These are phyloP conservation scores for Amblyteles armatorius DNA, from an alignment of 2,888 invertebrate genomes.

Conservation along the genomic window DNA sequence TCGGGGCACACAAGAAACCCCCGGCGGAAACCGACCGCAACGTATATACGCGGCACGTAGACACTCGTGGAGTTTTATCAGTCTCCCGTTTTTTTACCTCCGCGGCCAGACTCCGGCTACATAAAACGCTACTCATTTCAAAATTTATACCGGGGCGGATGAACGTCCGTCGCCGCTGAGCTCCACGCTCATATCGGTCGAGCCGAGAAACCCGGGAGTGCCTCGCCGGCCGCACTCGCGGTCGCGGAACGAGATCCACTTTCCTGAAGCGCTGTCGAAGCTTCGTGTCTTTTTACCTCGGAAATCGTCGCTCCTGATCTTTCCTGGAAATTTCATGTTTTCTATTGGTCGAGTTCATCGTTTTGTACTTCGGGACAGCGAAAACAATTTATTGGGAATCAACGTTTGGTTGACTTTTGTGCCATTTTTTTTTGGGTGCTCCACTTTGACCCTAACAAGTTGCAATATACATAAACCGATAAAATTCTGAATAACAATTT, in stretches of 20 bases:
- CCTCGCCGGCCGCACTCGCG: not conserved
- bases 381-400: too few relatives aligned
- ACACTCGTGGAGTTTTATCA: slow-evolving; percentile 44
- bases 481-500: too few relatives aligned
- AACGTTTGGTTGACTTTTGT: too few relatives aligned
- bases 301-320: not conserved
- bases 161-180: not conserved
- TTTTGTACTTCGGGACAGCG: too few relatives aligned
- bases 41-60: slow-evolving; percentile 17
- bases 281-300: not conserved
- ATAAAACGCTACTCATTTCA: slow-evolving; percentile 1
- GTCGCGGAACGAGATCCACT: not conserved
- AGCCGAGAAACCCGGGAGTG: not conserved
- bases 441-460: too few relatives aligned
- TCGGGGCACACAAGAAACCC: slow-evolving; percentile 30
- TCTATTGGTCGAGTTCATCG: too few relatives aligned
- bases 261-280: not conserved
- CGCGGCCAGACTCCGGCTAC: not conserved
- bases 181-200: not conserved
- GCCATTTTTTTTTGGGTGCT: too few relatives aligned
- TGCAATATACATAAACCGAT: too few relatives aligned
- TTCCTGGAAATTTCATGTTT: not conserved
- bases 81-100: slow-evolving; percentile 15
- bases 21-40: slow-evolving; percentile 43
- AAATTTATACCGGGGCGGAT: slow-evolving; percentile 2